Evolutionary conservation across 2,888 invertebrate genomes (phyloP).

Genomic region (Ptychoptera albimana): DNA sequence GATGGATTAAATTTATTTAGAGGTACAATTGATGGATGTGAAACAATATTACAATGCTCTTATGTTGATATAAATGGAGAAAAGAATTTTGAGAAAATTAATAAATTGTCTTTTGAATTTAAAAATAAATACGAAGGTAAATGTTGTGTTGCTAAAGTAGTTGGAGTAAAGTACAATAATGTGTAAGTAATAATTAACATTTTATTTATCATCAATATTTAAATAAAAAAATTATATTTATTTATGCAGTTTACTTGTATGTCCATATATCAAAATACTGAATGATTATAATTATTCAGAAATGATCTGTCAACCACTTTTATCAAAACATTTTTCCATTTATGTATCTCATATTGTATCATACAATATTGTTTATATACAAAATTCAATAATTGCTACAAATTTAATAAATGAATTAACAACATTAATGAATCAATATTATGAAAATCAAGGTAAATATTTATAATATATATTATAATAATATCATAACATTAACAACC

Average conservation of each 20-base stretch:
- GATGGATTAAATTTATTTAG: slow-evolving; percentile 26
- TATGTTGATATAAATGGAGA: slow-evolving; percentile 20
- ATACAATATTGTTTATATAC: slow-evolving; percentile 45
- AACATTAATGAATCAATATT: slow-evolving; percentile 38
- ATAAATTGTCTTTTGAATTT: slow-evolving; percentile 27
- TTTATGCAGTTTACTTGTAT: slow-evolving; percentile 43
- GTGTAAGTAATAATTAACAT: slow-evolving; percentile 18
- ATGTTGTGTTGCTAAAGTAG: slow-evolving; percentile 22
- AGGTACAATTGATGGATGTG: slow-evolving; percentile 24
- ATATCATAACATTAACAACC: slow-evolving; percentile 12
- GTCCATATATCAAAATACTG: slow-evolving; percentile 37
- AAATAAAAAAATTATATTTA: slow-evolving; percentile 5
- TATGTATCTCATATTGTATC: slow-evolving; percentile 41
- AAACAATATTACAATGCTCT: slow-evolving; percentile 24
- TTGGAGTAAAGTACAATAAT: slow-evolving; percentile 26
- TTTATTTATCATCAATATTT: neutral
- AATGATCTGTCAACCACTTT: slow-evolving; percentile 46
- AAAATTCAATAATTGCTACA: slow-evolving; percentile 35
- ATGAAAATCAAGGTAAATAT: slow-evolving; percentile 31
- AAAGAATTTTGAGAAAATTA: slow-evolving; percentile 23
- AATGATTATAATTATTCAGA: slow-evolving; percentile 25
- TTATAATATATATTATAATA: neutral
- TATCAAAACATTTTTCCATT: slow-evolving; percentile 40
- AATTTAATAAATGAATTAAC: slow-evolving; percentile 34
- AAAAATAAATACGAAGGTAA: slow-evolving; percentile 33